These are phyloP conservation scores for Trachelus iudaicus DNA, from an alignment of 2,888 invertebrate genomes.

Conservation along the genomic window DNA sequence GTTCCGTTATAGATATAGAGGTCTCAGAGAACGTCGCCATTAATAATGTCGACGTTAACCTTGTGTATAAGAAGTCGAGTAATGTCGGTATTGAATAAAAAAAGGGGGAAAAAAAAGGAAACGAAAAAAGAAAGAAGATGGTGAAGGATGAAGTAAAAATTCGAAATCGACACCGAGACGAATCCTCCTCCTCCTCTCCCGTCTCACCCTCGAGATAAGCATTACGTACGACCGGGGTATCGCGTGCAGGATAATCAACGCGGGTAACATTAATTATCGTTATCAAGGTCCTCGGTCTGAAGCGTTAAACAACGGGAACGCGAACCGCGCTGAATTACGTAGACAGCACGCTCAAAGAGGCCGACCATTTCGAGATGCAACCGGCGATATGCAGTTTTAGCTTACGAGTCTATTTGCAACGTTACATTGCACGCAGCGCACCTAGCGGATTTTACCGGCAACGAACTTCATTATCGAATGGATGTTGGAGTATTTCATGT, in stretches of 20 bases:
- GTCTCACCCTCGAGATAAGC: background rate
- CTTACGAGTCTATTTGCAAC: slow-evolving; percentile 45
- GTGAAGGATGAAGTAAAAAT: background rate
- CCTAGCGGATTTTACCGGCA: background rate
- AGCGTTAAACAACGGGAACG: slow-evolving; percentile 44
- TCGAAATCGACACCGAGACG: slow-evolving; percentile 20
- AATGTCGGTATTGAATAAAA: background rate
- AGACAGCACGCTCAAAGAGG: slow-evolving; percentile 20
- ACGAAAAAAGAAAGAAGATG: background rate
- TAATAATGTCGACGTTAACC: background rate
- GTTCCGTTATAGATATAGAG: background rate
- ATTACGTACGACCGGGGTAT: slow-evolving; percentile 18
- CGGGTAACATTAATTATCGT: slow-evolving; percentile 57
- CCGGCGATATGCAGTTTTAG: slow-evolving; percentile 33
- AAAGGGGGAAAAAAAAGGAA: too few species aligned
- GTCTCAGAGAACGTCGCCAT: background rate
- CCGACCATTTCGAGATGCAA: slow-evolving; percentile 34
- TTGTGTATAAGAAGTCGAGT: background rate
- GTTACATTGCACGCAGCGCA: slow-evolving; percentile 32
- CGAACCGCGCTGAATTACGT: slow-evolving; percentile 33
- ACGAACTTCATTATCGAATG: background rate
- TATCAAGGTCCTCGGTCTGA: slow-evolving; percentile 52
- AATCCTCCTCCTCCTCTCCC: slow-evolving; percentile 20
- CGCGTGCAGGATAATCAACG: slow-evolving; percentile 56
- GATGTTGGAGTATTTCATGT: background rate